These are phyloP conservation scores for Sarcophilus harrisii DNA, from an alignment of 2,797 vertebrate species.

Conservation along the genomic window DNA sequence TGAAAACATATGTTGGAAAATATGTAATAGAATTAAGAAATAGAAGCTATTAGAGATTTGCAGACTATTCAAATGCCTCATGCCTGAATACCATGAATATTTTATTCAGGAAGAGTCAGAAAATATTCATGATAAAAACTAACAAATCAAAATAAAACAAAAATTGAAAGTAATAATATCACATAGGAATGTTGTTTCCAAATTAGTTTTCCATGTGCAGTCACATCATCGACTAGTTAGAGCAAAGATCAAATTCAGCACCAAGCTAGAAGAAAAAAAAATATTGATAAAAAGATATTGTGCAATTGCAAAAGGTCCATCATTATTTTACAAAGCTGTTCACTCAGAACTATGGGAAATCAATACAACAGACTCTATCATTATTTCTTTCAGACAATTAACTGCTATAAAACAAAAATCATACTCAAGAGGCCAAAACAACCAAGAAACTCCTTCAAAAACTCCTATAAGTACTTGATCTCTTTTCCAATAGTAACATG, in stretches of 20 bases:
- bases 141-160: neutral
- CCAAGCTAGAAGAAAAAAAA: neutral
- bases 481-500: neutral
- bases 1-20: neutral
- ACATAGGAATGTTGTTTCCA: neutral
- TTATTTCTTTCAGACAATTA: neutral
- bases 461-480: neutral
- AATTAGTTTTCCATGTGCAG: neutral
- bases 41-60: neutral
- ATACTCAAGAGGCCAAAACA: neutral
- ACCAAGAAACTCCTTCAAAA: neutral
- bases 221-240: neutral
- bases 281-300: neutral
- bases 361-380: neutral
- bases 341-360: too few species aligned
- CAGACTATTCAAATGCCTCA: neutral
- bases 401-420: neutral
- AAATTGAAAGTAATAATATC: neutral
- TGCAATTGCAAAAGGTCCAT: neutral
- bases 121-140: neutral
- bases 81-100: neutral
- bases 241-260: neutral
- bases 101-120: neutral
- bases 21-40: neutral
- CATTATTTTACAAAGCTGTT: neutral